Evolutionary conservation across 2,888 invertebrate species (phyloP), one percentile per base, ranked within the genome.

Genomic region (Eueremaeus valkanovi): DNA sequence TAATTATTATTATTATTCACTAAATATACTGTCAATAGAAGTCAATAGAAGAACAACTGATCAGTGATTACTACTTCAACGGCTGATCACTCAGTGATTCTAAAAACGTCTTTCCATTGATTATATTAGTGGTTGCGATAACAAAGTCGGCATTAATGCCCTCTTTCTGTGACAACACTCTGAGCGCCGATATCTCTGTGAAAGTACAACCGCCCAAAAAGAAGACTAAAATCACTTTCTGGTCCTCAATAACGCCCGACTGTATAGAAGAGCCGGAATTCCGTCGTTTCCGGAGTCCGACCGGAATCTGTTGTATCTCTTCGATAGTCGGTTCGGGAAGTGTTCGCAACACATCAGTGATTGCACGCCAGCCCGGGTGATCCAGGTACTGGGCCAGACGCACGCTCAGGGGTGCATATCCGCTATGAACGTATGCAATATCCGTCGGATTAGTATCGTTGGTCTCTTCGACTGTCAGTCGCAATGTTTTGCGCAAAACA

Each of bases 191-290:
- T 61, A 89, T 86, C 82, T 99, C 99, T 1, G 96, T 93, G 85
- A 90, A 94, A 0, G 98, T 99, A 82, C 96, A 93, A 0, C 99
- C 99, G 5, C 99, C 99, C 21, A 99, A 89, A 83, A 97, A 96
- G 84, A 96, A 94, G 0, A 99, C 93, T 0, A 98, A 85, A 11
- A 95, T 89, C 2, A 94, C 90, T 78, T 83, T 84, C 78, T 83
- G 83, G 72, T 85, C 81, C 18, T 79, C 80, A 27, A 51, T 51
- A n/a, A 76, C 74, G 70, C 81, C 81, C 72, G 84, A 84, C 79
- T 83, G 82, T 36, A 83, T 80, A 0, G 84, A 85, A 5, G 75
- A 40, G 29, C 45, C 75, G 1, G 77, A 77, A 42, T 73, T 78
- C 2, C 73, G 51, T 27, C 77, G 18, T 13, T 66, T 70, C 27